Conservation (phyloP, 2,797 vertebrate species). For the Acestrorhynchus altus region DNA sequence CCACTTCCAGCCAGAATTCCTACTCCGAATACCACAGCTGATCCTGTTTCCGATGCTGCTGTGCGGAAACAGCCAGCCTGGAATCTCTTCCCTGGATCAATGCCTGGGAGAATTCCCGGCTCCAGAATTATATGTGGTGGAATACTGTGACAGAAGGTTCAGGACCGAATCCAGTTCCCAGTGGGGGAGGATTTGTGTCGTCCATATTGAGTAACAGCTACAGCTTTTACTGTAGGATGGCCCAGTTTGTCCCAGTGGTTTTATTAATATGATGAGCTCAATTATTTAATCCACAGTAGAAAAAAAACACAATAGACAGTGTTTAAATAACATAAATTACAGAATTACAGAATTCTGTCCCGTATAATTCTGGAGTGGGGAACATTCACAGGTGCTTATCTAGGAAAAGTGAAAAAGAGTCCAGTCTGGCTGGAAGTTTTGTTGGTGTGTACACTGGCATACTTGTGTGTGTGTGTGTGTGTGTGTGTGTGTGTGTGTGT, state of each 20-base stretch:
- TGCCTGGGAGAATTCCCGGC: conserved; percentile 10
- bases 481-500: not conserved
- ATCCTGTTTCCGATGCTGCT: conserved; percentile 54
- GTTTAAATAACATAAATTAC: no score
- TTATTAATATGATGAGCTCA: no score
- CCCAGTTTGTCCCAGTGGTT: no score
- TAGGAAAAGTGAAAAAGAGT: no score
- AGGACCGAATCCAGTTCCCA: not conserved
- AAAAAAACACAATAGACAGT: no score
- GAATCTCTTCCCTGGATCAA: conserved; percentile 16
- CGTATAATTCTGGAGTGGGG: no score
- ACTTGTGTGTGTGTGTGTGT: not conserved
- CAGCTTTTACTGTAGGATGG: not conserved
- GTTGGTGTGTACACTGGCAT: not conserved
- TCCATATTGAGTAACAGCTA: not conserved
- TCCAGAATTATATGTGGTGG: conserved; percentile 31
- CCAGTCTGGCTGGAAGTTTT: conserved; percentile 1
- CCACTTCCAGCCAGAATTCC: conserved; percentile 32
- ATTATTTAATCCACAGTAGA: no score
- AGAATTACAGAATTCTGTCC: no score
- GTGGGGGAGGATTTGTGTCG: not conserved
- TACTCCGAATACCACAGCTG: conserved; percentile 37
- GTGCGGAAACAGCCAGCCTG: conserved; percentile 39
- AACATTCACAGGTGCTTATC: no score
- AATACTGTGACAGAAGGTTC: not conserved